A percentile compares a stretch with the other conserved stretches of the same genome.
Conservation (phyloP, 2,113 vertebrate genomes). For the Lepus europaeus region DNA sequence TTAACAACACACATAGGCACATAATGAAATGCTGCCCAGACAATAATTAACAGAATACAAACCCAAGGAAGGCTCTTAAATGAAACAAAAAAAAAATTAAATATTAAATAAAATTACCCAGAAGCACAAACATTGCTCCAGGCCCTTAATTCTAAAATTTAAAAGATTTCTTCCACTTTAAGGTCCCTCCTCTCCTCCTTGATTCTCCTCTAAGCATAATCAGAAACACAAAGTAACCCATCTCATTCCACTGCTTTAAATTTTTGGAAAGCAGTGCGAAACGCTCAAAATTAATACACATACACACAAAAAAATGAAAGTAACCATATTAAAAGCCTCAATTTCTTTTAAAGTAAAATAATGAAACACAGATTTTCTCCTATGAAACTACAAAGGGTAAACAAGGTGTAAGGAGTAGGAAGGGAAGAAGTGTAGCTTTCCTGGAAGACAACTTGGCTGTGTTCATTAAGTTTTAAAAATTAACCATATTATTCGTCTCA, state of each 20-base stretch:
- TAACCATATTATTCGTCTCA: not conserved
- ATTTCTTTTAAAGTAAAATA: slow-evolving; percentile 31
- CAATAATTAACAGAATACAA: slow-evolving; percentile 51
- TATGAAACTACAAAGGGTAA: not conserved
- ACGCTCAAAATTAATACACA: not conserved
- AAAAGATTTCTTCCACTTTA: not conserved
- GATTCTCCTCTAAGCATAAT: not conserved
- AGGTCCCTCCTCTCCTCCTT: not conserved
- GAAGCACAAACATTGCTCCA: not conserved
- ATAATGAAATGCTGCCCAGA: slow-evolving; percentile 44
- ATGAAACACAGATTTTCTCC: not conserved
- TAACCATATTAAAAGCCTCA: not conserved
- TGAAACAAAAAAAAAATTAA: not conserved
- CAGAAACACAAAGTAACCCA: not conserved
- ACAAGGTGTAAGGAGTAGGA: not conserved
- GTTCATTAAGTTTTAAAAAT: not conserved
- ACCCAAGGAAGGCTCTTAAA: not conserved
- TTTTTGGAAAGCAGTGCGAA: not conserved
- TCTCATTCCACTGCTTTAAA: not conserved
- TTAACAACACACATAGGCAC: slow-evolving; percentile 1
- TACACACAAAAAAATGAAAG: not conserved
- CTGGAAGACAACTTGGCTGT: not conserved
- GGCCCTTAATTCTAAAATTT: slow-evolving; percentile 1
- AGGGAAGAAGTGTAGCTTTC: not conserved
- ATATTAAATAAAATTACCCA: slow-evolving; percentile 37